Conservation (phyloP, 1,140 invertebrate species). For the Aethina tumida region DNA sequence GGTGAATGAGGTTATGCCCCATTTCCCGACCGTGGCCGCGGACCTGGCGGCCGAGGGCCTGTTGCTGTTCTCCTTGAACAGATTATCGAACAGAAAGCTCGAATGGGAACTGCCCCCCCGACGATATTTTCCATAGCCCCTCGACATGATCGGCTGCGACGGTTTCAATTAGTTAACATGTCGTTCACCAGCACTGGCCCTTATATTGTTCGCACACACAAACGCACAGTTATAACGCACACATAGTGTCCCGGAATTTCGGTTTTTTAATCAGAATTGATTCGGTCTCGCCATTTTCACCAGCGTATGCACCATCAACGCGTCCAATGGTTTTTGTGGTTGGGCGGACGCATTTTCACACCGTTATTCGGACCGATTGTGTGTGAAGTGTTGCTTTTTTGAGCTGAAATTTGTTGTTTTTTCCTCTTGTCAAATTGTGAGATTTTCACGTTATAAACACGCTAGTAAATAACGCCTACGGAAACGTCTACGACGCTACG, state of each 20-base stretch:
- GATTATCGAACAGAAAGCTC: conserved; percentile 63
- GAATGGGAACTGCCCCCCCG: conserved; percentile 43
- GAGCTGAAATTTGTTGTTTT: conserved; percentile 5
- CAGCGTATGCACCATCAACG: conserved; percentile 4
- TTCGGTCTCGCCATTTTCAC: conserved; percentile 13
- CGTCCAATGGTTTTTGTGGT: too few relatives aligned
- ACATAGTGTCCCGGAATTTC: too few relatives aligned
- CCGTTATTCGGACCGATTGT: too few relatives aligned
- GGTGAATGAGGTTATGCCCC: conserved; percentile 89
- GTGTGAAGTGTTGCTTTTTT: too few relatives aligned
- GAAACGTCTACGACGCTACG: conserved; percentile 6
- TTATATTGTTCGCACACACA: neutral
- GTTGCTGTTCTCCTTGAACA: conserved; percentile 80
- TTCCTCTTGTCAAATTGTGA: conserved; percentile 23
- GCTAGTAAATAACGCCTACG: conserved; percentile 26
- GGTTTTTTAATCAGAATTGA: conserved; percentile 11
- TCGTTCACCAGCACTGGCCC: conserved; percentile 2
- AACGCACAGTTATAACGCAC: conserved; percentile 1
- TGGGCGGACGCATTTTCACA: too few relatives aligned
- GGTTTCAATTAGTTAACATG: too few relatives aligned
- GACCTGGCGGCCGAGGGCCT: conserved; percentile 78
- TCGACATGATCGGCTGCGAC: conserved; percentile 43
- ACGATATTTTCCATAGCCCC: conserved; percentile 47
- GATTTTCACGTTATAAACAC: conserved; percentile 30
- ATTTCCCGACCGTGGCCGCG: conserved; percentile 81